These are phyloP conservation scores for Notechis scutatus DNA, from an alignment of 2,113 vertebrate genomes.

Conservation along the genomic window DNA sequence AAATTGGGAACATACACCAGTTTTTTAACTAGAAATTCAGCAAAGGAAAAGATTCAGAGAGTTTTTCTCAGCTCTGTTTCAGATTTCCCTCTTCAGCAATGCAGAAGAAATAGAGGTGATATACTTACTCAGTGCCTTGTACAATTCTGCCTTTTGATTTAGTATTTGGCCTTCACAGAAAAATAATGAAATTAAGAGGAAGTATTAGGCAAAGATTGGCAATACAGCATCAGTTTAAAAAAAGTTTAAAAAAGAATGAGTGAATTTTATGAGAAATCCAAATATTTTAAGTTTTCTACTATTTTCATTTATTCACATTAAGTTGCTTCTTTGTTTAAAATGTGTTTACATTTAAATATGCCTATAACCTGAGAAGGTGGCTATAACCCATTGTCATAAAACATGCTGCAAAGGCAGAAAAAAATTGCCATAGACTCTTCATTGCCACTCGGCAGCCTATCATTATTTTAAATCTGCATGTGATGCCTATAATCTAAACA, in stretches of 20 bases:
- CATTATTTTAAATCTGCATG: neutral
- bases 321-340: neutral
- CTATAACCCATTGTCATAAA: neutral
- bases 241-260: neutral
- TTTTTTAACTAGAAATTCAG: neutral
- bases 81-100: neutral
- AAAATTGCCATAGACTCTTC: neutral
- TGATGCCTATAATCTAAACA: neutral
- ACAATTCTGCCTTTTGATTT: neutral
- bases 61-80: neutral
- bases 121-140: neutral
- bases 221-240: neutral
- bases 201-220: neutral
- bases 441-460: neutral
- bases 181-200: neutral
- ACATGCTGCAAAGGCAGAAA: neutral
- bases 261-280: neutral
- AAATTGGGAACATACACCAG: neutral
- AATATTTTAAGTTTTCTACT: neutral
- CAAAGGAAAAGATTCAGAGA: neutral
- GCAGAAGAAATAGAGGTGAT: neutral
- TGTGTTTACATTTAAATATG: neutral
- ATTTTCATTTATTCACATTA: neutral
- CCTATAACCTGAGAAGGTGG: neutral
- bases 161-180: neutral